Evolutionary conservation across 2,888 invertebrate genomes (phyloP).

Genomic region (Tetranychus piercei): DNA sequence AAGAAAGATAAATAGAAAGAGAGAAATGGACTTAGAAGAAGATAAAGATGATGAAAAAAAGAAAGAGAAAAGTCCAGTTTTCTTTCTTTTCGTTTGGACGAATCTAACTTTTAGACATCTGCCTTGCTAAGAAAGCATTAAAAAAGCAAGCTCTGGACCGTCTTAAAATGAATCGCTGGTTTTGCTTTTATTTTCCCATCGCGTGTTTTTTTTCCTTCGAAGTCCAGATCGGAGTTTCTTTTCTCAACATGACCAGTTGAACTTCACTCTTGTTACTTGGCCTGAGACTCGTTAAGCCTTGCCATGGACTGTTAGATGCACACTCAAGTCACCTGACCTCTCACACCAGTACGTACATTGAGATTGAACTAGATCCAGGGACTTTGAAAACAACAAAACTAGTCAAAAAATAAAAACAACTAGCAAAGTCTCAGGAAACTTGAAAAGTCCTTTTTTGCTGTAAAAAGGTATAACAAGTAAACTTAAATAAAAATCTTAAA

Average conservation of each 20-base stretch:
- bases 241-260: too few relatives aligned
- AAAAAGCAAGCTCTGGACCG: too few relatives aligned
- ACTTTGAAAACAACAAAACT: background rate
- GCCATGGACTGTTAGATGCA: too few relatives aligned
- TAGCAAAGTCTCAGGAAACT: background rate
- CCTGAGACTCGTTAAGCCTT: too few relatives aligned
- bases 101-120: background rate
- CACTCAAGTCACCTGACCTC: background rate
- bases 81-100: background rate
- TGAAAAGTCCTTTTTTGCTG: too few relatives aligned
- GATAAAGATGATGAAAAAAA: background rate
- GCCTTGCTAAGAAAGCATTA: background rate
- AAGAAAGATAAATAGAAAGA: background rate
- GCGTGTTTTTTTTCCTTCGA: background rate
- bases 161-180: too few relatives aligned
- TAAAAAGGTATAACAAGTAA: too few relatives aligned
- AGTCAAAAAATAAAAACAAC: background rate
- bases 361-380: background rate
- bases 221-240: background rate
- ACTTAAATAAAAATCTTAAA: background rate
- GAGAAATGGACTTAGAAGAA: background rate
- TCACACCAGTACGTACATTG: too few relatives aligned
- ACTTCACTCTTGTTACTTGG: too few relatives aligned
- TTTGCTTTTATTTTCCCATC: background rate
- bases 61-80: conserved; percentile 7